Evolutionary conservation across 1,140 invertebrate species (phyloP), one percentile per base, ranked within the genome.

Genomic region (Mycetomoellerius zeteki): DNA sequence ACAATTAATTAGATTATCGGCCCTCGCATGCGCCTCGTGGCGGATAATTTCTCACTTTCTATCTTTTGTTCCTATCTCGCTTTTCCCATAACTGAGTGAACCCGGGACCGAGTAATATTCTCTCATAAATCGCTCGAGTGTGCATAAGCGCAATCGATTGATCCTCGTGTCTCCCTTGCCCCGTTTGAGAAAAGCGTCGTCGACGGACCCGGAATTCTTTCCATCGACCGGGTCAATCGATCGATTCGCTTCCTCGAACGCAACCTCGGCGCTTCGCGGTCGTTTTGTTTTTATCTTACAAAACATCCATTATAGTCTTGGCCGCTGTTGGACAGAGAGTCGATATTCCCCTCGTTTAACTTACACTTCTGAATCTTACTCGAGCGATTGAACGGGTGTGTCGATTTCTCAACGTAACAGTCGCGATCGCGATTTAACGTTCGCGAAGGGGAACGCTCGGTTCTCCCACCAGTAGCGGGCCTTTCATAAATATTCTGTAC

Each of bases 401-500:
- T 33, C 54, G 43, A 86, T 69, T 77, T 72, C 47, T 73, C 62
- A 47, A 67, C n/a, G 47, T 33, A 50, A 60, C 62, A 64, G 84
- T 62, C 56, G 47, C n/a, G 30, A 47, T 72, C 85, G 62, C 58
- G 43, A 73, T 78, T 69, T 21, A 86, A 85, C 76, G 82, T 88
- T 75, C 76, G 56, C 62, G 37, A 77, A 73, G 78, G 56, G 67
- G 27, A 52, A 60, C 82, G 50, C 82, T 86, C 89, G 88, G 87
- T 91, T 92, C 93, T 94, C 91, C 93, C 89, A 82, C 93, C 94
- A 94, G 93, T 93, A 92, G 93, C 92, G 93, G 91, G 91, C 94
- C 93, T 93, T 93, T 95, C 94, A 94, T 95, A 95, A 95, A 95
- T 95, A 95, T 94, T 95, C 94, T 95, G 94, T 95, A 95, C 95